Evolutionary conservation across 2,888 invertebrate species (phyloP), one percentile per base, ranked within the genome.

Genomic region (Tenthredo distinguenda): DNA sequence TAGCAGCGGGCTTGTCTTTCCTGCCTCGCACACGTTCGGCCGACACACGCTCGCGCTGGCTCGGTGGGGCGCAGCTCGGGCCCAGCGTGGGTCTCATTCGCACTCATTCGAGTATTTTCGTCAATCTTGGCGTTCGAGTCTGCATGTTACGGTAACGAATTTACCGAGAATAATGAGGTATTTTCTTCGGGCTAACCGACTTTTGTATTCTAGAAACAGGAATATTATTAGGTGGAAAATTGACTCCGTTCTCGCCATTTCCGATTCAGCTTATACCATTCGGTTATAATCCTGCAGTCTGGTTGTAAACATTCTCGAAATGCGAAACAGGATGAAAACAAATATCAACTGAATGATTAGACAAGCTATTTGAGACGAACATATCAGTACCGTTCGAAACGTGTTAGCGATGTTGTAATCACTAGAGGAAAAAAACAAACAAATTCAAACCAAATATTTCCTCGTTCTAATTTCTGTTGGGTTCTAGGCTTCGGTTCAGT

Each of bases 31-130:
- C 72, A 72, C 72, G 77, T 77, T 50, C 50, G 50, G 12, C 21
- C 5, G 40, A 43, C 40, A 72, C 43, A 6, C 74, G 26, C 74
- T 74, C 26, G 40, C 43, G 74, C 74, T 74, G 74, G 15, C 43
- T n/a, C 21, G 74, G 74, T 74, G 26, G 74, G 74, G 26, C 74
- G 26, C 74, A 15, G 43, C 43, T 40, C 74, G 77, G 77, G 77
- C 77, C 77, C 77, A 77, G 77, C 55, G 77, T 77, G 77, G 77
- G 77, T 55, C 77, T n/a, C 40, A 74, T 74, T 74, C 15, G n/a
- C 40, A 21, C 55, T 74, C 21, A n/a, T 74, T 74, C 43, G 43
- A 37, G 10, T 74, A 74, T 74, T 74, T 37, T 43, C 72, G 72
- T 74, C n/a, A 12, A 43, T n/a, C 72, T 68, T 68, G 21, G 12